These are phyloP conservation scores for Zoanthus sociatus DNA, from an alignment of 92 coral and sea anemone genomes.

Conservation along the genomic window DNA sequence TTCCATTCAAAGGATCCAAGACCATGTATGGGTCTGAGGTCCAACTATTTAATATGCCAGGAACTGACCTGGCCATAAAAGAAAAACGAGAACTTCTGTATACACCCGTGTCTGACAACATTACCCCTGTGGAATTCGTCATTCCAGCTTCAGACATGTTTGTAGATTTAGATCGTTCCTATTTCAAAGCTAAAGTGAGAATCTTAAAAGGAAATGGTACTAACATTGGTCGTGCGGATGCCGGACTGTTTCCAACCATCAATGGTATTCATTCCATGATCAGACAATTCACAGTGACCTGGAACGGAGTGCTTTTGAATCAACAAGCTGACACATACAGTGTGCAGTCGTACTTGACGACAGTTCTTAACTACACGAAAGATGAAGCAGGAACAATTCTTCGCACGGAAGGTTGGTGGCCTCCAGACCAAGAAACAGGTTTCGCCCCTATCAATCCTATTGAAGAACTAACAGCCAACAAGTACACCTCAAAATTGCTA, in stretches of 20 bases:
- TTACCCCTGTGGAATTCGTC: conserved; percentile 48
- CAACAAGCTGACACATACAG: conserved; percentile 56
- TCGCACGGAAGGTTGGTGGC: conserved; percentile 12
- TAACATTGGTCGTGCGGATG: background rate
- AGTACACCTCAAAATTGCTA: too few relatives aligned
- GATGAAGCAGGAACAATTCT: background rate
- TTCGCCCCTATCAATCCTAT: background rate
- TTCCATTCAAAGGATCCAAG: background rate
- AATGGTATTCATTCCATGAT: conserved; percentile 32
- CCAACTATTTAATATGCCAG: background rate
- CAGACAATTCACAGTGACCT: conserved; percentile 45
- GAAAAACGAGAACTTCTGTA: background rate
- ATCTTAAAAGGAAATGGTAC: background rate
- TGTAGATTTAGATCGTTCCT: conserved; percentile 31
- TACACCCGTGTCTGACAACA: background rate
- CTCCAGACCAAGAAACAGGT: background rate
- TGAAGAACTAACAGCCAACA: background rate
- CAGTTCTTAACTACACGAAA: conserved; percentile 23
- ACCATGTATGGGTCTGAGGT: background rate
- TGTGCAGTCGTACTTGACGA: conserved; percentile 10
- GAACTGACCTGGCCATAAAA: background rate
- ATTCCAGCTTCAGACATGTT: conserved; percentile 34
- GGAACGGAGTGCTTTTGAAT: conserved; percentile 46
- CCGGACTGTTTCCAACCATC: conserved; percentile 8
- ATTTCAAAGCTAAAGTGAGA: background rate